These are phyloP conservation scores for Chinchilla lanigera DNA, from an alignment of 2,113 vertebrate genomes.

Conservation along the genomic window DNA sequence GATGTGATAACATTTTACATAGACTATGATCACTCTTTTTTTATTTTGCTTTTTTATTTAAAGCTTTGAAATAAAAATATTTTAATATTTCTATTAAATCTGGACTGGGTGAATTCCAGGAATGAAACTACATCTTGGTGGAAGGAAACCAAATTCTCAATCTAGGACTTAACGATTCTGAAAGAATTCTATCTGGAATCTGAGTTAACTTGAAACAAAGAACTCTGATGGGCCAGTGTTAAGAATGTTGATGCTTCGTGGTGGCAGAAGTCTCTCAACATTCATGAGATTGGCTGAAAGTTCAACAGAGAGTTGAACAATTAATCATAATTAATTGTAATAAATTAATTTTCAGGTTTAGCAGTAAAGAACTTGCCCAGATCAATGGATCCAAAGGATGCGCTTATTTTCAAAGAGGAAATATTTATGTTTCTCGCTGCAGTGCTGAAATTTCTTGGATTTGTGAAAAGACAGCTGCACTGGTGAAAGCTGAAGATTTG, in stretches of 20 bases:
- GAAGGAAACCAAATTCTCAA: background rate
- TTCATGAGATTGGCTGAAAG: background rate
- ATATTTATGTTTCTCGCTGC: conserved; percentile 68
- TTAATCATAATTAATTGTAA: too few relatives aligned
- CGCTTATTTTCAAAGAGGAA: conserved; percentile 75
- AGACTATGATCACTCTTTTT: background rate
- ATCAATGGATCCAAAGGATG: conserved; percentile 68
- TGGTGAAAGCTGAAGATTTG: conserved; percentile 64
- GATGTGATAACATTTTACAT: background rate
- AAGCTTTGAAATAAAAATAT: background rate
- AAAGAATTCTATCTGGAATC: background rate
- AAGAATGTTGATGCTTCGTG: background rate
- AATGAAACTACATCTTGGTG: background rate
- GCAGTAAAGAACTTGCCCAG: conserved; percentile 4
- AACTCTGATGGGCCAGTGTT: background rate
- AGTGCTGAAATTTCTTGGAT: conserved; percentile 75
- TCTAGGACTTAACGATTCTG: background rate
- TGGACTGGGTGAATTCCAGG: background rate
- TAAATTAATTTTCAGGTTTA: conserved; percentile 68
- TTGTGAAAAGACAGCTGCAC: conserved; percentile 63
- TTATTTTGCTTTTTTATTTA: background rate
- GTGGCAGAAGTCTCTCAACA: background rate
- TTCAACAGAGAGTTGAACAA: too few relatives aligned
- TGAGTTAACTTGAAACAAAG: background rate
- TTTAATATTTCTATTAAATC: background rate